Conservation (phyloP, 2,113 vertebrate species). For the Smithornis capensis region DNA sequence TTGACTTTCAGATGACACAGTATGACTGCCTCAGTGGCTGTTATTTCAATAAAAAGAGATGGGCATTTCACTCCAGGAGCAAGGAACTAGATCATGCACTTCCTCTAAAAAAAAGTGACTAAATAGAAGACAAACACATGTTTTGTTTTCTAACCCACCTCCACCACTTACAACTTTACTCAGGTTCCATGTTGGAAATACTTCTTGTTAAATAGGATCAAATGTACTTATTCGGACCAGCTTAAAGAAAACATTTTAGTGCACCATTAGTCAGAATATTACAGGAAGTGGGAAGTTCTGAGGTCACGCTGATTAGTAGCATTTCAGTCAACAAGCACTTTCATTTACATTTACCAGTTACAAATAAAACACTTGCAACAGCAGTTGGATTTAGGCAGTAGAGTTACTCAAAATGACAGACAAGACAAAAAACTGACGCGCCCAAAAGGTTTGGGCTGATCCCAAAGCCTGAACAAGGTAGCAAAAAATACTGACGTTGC, state of each 20-base stretch:
- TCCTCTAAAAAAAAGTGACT: neutral
- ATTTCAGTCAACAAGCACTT: neutral
- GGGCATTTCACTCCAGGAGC: neutral
- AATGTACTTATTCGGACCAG: neutral
- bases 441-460: neutral
- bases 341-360: neutral
- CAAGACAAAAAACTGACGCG: neutral
- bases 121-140: neutral
- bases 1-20: neutral
- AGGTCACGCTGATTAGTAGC: neutral
- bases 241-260: neutral
- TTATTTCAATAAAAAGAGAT: neutral
- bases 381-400: neutral
- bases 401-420: neutral
- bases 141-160: neutral
- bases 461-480: neutral
- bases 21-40: neutral
- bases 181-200: neutral
- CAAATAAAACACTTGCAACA: neutral
- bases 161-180: neutral
- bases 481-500: neutral
- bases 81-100: neutral
- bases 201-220: neutral
- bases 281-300: neutral
- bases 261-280: neutral